A percentile compares a stretch with the other conserved stretches of the same genome.
phyloP scores from a whole-genome alignment of 2,797 vertebrate species.

The Champsocephalus gunnari region DNA sequence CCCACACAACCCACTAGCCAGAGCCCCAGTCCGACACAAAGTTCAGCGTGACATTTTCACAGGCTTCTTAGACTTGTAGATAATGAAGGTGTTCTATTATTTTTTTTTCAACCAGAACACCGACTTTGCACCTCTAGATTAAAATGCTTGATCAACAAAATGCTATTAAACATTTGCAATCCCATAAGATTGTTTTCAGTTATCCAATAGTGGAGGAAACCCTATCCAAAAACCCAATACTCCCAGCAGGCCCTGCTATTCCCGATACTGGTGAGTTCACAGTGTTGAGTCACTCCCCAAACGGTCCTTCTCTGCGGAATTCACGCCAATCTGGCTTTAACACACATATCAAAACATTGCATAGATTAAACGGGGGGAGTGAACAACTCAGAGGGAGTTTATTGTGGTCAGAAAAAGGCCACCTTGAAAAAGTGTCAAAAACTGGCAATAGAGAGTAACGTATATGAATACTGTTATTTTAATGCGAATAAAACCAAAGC shows the following conservation, averaged over 20 bases:
- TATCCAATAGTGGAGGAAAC: constrained; percentile 30
- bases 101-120: constrained; percentile 17
- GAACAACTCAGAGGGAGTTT: constrained; percentile 55
- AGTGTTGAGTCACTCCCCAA: constrained; percentile 72
- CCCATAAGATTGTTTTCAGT: background rate
- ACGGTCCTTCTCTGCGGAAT: constrained; percentile 74
- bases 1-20: constrained; percentile 38
- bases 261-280: constrained; percentile 56
- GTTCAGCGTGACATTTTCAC: constrained; percentile 50
- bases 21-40: constrained; percentile 35
- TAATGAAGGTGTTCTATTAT: constrained; percentile 19
- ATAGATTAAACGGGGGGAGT: constrained; percentile 59
- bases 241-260: constrained; percentile 53
- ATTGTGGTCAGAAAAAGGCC: constrained; percentile 37
- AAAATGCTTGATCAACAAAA: constrained; percentile 17
- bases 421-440: constrained; percentile 46
- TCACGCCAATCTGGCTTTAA: constrained; percentile 71
- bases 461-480: constrained; percentile 40
- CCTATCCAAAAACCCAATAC: constrained; percentile 26
- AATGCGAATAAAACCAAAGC: constrained; percentile 47
- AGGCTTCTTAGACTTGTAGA: constrained; percentile 38
- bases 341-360: constrained; percentile 63
- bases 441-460: constrained; percentile 16
- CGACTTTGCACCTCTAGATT: background rate
- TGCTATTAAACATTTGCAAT: constrained; percentile 4